Evolutionary conservation across 2,797 vertebrate genomes (phyloP), one percentile per base, ranked within the genome.

Genomic region (Clarias pachynema): DNA sequence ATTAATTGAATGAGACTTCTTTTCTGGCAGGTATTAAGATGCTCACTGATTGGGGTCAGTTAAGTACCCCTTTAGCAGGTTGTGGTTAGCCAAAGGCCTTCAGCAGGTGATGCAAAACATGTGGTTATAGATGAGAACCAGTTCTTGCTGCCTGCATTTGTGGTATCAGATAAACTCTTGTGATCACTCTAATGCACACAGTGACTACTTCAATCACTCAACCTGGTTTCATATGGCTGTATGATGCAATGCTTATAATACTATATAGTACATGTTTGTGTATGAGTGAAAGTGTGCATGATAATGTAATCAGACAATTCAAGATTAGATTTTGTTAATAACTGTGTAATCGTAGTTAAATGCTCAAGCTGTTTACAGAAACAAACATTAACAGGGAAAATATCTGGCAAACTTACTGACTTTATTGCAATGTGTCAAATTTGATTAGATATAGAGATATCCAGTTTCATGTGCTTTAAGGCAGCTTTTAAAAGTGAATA

Each of bases 71-170:
- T 89, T 82, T 84, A 85, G 72, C 80, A 37, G 77, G 73, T n/a
- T 86, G 77, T 73, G 56, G 81, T 85, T 79, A 87, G 81, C 84
- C 82, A 85, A 72, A 85, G 69, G 82, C 65, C 74, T 79, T 79
- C 40, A 83, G 44, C 78, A 79, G 74, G 85, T 89, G 85, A 90
- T 90, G 85, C 56, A 90, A 86, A 90, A 90, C 89, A 90, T 85
- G 87, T 86, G 89, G 85, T 90, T 89, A 86, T 88, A 85, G 82
- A 82, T 88, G 73, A 85, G 87, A 89, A 86, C 74, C 81, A 85
- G 88, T 83, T 81, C 81, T 83, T 77, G 78, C 86, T 90, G 83
- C 81, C 85, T 85, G 37, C 85, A 88, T 85, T 88, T 66, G 84
- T 85, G 60, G 73, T 83, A 69, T 87, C 87, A 89, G 84, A 83